Base-by-base conservation (phyloP, 2,888 invertebrate species). In the Aspidapion aeneum region DNA sequence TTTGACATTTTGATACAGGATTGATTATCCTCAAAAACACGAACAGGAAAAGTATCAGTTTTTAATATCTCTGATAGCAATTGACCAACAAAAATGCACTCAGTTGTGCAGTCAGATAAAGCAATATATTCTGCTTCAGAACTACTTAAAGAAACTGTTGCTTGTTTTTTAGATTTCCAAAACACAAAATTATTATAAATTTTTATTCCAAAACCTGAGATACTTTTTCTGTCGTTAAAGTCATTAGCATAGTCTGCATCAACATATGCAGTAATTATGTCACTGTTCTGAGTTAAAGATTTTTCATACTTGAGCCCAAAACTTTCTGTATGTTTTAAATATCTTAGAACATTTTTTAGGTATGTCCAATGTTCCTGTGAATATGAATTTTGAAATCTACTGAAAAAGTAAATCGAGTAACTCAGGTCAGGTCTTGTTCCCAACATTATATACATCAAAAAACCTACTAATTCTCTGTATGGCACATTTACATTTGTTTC, bases 351-450 rank as follows among this genome's bases (percentile, higher is more conserved):
- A 21, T 18, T 2, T 63, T 68, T 67, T 18, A 71, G 64, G 62
- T 65, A 56, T n/a, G 59, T 61, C 65, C 67, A 69, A 61, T 70
- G 69, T 58, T 67, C 65, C 54, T 21, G 48, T 18, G 17, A 20
- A 52, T 52, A 66, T 61, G 58, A 51, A 58, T 68, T 70, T 64
- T 72, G 72, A 63, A 68, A 71, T 62, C 69, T 68, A 58, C 69
- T 64, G 49, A 68, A 70, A 56, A 68, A 71, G 2, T 66, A 65
- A 16, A 70, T 62, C 22, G 21, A 61, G 58, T 50, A 68, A 62
- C 66, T 62, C n/a, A 70, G 21, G 62, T 71, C 70, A 12, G 68
- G 68, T 59, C 69, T 68, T 49, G 63, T 59, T 19, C 56, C 60
- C 12, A 60, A 48, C 69, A 70, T 69, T 9, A 70, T 51, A 50